A percentile compares a stretch with the other conserved stretches of the same genome.
Conservation (phyloP, 2,113 vertebrate species). For the Neotoma lepida region DNA sequence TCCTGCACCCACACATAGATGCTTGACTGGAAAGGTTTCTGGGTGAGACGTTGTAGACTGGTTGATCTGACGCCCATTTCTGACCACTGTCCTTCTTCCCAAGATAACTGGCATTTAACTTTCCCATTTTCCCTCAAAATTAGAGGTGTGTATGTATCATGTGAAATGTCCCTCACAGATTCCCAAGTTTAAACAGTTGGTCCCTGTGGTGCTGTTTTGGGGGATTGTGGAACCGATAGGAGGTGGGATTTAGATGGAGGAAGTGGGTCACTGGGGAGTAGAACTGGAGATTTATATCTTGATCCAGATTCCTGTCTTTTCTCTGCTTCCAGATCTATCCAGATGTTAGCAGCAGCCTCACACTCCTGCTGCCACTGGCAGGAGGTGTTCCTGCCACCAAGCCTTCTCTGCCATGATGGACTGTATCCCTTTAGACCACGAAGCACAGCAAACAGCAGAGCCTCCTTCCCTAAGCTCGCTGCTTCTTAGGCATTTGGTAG, state of each 20-base stretch:
- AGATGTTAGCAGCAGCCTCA: neutral
- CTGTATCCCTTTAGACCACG: neutral
- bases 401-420: neutral
- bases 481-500: neutral
- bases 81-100: neutral
- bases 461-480: too few relatives aligned
- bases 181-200: neutral
- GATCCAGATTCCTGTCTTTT: neutral
- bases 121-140: neutral
- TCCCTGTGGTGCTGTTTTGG: neutral
- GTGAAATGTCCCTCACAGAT: neutral
- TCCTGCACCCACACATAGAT: rapidly evolving
- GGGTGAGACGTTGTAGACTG: neutral
- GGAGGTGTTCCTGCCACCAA: neutral
- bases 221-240: neutral
- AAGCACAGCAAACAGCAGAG: neutral
- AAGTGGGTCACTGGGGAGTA: neutral
- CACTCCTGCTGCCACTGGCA: neutral
- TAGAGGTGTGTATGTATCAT: neutral
- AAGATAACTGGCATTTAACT: neutral
- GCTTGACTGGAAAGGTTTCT: neutral
- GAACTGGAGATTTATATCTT: neutral
- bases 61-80: neutral
- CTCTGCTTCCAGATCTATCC: neutral
- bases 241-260: neutral